phyloP scores from a whole-genome alignment of 30 jellyfish, hydroid and myxozoan genomes.

The Turritopsis dohrnii region DNA sequence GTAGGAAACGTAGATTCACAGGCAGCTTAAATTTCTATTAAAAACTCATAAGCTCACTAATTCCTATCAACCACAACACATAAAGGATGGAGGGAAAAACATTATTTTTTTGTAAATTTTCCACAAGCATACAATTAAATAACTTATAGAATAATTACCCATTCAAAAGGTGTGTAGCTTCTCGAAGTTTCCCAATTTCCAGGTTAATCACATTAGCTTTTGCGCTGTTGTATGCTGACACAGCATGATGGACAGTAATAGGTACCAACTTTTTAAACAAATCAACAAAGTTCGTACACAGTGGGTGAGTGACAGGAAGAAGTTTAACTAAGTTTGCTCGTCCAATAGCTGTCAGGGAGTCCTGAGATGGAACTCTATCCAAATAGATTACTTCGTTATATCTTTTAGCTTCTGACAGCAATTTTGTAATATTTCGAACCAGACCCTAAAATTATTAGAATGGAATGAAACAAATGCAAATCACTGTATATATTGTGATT shows the following conservation, averaged over 20 bases:
- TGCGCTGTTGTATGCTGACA: constrained; percentile 69
- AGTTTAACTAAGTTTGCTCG: constrained; percentile 82
- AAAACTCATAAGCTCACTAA: too few relatives aligned
- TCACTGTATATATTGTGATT: neutral
- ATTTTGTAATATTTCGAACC: constrained; percentile 56
- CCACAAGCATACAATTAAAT: neutral
- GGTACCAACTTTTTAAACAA: constrained; percentile 82
- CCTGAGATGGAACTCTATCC: constrained; percentile 71
- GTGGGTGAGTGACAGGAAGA: constrained; percentile 50
- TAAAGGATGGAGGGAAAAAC: too few relatives aligned
- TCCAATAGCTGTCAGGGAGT: constrained; percentile 69
- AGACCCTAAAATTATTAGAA: constrained; percentile 48
- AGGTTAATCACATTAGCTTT: constrained; percentile 75
- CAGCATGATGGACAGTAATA: constrained; percentile 73
- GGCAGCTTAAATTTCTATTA: too few relatives aligned
- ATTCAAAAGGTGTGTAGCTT: constrained; percentile 82
- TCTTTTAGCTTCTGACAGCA: constrained; percentile 55
- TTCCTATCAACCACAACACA: too few relatives aligned
- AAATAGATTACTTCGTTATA: constrained; percentile 87
- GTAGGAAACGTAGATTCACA: too few relatives aligned
- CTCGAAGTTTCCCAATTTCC: constrained; percentile 90
- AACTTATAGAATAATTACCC: constrained; percentile 64
- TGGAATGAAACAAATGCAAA: neutral
- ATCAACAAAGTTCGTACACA: constrained; percentile 67
- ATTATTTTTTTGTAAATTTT: too few relatives aligned